phyloP scores from a whole-genome alignment of 2,797 vertebrate genomes.

The Monodelphis domestica region DNA sequence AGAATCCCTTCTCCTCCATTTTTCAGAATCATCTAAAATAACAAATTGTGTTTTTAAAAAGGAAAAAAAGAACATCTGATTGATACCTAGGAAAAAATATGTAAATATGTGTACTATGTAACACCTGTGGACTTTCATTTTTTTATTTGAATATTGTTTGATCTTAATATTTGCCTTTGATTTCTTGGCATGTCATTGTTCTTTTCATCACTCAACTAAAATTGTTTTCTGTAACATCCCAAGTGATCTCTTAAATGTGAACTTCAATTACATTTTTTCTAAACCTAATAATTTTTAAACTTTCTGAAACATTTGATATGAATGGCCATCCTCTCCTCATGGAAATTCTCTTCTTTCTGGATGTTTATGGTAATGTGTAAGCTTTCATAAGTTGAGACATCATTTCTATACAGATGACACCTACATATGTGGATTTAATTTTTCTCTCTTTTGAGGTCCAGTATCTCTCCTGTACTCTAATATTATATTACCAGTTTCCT shows the following conservation, averaged over 20 bases:
- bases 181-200: too few relatives aligned
- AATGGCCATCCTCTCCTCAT: background rate
- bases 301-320: background rate
- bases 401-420: background rate
- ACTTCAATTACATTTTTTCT: background rate
- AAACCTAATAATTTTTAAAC: background rate
- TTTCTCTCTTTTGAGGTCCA: background rate
- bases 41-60: background rate
- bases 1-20: background rate
- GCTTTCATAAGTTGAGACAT: background rate
- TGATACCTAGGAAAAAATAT: background rate
- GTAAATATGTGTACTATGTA: background rate
- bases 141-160: too few relatives aligned
- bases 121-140: background rate
- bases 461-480: background rate
- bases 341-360: background rate
- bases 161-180: too few relatives aligned
- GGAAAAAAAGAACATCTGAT: background rate
- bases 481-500: background rate
- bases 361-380: background rate
- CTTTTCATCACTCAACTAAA: background rate
- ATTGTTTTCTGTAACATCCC: background rate
- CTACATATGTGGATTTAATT: background rate
- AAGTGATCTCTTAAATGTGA: background rate
- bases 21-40: background rate